Evolutionary conservation across 2,113 vertebrate species (phyloP).

Genomic region (Chamaetylas fuelleborni): DNA sequence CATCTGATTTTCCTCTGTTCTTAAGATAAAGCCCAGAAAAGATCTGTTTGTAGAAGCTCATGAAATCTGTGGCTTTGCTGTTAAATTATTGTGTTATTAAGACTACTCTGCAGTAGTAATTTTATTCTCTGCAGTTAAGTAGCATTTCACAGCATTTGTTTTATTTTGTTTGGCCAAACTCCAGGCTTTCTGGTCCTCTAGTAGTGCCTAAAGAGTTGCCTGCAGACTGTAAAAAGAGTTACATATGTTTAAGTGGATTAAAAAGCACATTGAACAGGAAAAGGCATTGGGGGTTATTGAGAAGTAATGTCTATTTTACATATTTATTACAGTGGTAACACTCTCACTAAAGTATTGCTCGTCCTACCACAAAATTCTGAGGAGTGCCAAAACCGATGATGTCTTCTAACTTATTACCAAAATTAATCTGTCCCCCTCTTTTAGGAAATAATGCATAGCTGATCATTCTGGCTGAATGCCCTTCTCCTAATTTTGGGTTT

Average conservation of each 20-base stretch:
- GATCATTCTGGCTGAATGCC: neutral
- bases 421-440: neutral
- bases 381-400: fast-evolving
- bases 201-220: neutral
- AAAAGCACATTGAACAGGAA: neutral
- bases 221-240: neutral
- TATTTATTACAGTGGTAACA: neutral
- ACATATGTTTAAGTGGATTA: neutral
- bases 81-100: neutral
- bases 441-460: neutral
- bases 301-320: neutral
- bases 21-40: neutral
- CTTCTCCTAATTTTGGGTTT: neutral
- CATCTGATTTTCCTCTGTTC: neutral
- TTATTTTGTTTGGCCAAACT: slow-evolving; percentile 6
- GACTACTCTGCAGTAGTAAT: neutral
- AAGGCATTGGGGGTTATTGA: neutral
- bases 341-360: neutral
- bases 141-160: neutral
- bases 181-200: neutral
- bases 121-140: neutral
- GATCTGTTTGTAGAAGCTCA: neutral
- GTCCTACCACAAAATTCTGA: neutral
- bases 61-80: neutral
- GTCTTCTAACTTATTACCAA: neutral